These are phyloP conservation scores for Drosophila pruinosa DNA, from an alignment of 1,140 invertebrate genomes.

Conservation along the genomic window DNA sequence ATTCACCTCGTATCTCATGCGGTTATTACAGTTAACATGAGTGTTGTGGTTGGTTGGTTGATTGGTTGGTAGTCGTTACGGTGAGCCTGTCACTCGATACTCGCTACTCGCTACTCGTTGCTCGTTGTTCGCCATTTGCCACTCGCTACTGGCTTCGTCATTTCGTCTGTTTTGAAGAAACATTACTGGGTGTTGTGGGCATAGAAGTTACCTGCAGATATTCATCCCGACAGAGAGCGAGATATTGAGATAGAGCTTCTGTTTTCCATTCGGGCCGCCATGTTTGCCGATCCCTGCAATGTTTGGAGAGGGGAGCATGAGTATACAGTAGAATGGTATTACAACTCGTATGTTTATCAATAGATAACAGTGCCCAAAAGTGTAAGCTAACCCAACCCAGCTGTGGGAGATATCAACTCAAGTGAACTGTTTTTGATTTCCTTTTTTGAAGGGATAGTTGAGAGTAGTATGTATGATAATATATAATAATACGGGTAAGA, in stretches of 20 bases:
- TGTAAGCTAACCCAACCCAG: slow-evolving; percentile 16
- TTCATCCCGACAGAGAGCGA: slow-evolving; percentile 18
- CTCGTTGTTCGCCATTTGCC: slow-evolving; percentile 20
- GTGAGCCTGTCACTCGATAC: slow-evolving; percentile 25
- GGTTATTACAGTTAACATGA: slow-evolving; percentile 52
- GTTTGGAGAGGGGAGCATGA: slow-evolving; percentile 24
- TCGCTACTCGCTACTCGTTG: slow-evolving; percentile 33
- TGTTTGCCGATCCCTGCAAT: slow-evolving; percentile 16
- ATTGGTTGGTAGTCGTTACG: slow-evolving; percentile 8
- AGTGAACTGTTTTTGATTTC: not conserved
- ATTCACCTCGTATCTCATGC: slow-evolving; percentile 72
- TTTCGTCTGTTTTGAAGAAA: slow-evolving; percentile 73
- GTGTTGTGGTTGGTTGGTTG: too few relatives aligned
- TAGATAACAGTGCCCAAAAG: slow-evolving; percentile 3
- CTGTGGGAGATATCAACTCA: slow-evolving; percentile 8
- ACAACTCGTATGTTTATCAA: not conserved
- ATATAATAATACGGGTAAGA: slow-evolving; percentile 1
- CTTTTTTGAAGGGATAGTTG: not conserved
- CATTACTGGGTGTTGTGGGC: slow-evolving; percentile 68
- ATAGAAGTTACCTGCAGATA: slow-evolving; percentile 73
- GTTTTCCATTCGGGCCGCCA: not conserved
- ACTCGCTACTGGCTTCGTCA: slow-evolving; percentile 21
- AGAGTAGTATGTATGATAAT: slow-evolving; percentile 9
- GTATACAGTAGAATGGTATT: not conserved
- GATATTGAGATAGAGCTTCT: not conserved